Percentiles rank a stretch among this genome's conserved stretches.
phyloP scores from a whole-genome alignment of 1,140 invertebrate genomes.

The Diorhabda elongata region DNA sequence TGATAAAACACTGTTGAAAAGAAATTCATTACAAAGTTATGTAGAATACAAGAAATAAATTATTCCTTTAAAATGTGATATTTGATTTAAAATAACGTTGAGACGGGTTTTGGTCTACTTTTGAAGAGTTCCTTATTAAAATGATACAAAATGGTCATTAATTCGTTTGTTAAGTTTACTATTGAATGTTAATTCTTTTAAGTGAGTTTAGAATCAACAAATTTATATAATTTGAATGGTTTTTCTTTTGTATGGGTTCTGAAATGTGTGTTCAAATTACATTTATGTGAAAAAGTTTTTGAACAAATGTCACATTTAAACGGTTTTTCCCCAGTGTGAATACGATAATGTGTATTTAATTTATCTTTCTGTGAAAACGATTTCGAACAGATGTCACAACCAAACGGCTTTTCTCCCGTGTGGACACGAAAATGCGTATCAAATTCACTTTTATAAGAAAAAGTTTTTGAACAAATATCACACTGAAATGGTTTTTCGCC shows the following conservation, averaged over 20 bases:
- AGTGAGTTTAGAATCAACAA: too few species aligned
- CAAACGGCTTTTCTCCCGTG: slow-evolving; percentile 23
- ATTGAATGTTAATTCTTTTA: not conserved
- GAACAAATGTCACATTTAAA: slow-evolving; percentile 22
- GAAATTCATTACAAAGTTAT: too few species aligned
- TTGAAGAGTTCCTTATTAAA: too few species aligned
- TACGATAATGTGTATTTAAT: slow-evolving; percentile 18
- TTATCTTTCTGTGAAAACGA: slow-evolving; percentile 20
- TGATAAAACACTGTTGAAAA: too few species aligned
- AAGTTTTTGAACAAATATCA: slow-evolving; percentile 28
- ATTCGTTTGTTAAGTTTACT: slow-evolving; percentile 13
- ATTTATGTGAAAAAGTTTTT: slow-evolving; percentile 20
- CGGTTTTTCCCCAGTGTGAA: slow-evolving; percentile 19
- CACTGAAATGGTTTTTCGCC: slow-evolving; percentile 27
- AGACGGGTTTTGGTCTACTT: slow-evolving; percentile 45
- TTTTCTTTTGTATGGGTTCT: not conserved
- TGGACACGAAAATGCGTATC: not conserved
- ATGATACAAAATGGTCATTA: slow-evolving; percentile 7
- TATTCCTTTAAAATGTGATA: not conserved
- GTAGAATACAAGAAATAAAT: not conserved
- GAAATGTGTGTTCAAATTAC: slow-evolving; percentile 9
- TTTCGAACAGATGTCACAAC: slow-evolving; percentile 22
- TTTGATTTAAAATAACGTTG: not conserved
- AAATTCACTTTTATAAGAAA: slow-evolving; percentile 14
- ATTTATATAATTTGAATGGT: not conserved